phyloP scores from a whole-genome alignment of 2,113 vertebrate genomes.

The Neotoma lepida region DNA sequence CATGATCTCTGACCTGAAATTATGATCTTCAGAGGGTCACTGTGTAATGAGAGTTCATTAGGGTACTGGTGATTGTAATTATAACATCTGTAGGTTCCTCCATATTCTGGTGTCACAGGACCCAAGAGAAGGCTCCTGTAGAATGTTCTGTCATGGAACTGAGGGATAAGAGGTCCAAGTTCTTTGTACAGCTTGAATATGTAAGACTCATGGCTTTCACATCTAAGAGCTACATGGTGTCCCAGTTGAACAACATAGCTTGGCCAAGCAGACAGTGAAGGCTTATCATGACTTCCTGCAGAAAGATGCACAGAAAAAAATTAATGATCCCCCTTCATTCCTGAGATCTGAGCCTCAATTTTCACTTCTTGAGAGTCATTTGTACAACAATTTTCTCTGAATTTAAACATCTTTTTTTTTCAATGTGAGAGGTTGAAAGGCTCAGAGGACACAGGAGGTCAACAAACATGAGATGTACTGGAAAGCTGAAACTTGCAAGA shows the following conservation, averaged over 20 bases:
- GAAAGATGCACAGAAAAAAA: neutral
- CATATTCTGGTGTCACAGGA: neutral
- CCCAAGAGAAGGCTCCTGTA: accelerated
- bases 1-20: constrained; percentile 46
- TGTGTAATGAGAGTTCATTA: neutral
- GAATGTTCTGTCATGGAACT: accelerated
- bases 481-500: neutral
- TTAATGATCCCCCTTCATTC: neutral
- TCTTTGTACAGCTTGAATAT: neutral
- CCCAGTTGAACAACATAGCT: neutral
- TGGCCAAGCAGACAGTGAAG: neutral
- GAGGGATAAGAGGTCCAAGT: accelerated
- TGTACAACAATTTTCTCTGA: neutral
- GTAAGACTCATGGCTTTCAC: accelerated
- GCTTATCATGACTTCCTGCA: neutral
- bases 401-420: neutral
- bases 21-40: neutral
- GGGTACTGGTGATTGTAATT: neutral
- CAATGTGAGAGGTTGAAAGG: neutral
- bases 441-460: neutral
- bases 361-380: neutral
- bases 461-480: neutral
- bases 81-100: neutral
- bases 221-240: neutral
- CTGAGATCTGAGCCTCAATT: neutral